Conservation (phyloP, 2,888 invertebrate species). For the Dicranocentrus wangi region DNA sequence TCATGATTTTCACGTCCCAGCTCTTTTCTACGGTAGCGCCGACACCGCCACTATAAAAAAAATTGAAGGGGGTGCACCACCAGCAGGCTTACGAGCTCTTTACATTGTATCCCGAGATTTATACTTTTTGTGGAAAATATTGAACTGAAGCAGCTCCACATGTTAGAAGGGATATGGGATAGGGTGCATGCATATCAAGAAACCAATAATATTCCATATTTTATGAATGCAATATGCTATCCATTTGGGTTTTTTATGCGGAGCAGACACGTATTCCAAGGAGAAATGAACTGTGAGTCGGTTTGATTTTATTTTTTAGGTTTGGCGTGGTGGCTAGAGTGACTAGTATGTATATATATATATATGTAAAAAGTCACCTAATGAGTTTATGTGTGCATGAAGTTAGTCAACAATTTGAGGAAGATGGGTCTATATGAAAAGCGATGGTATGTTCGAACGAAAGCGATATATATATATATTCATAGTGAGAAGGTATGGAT, state of each 20-base stretch:
- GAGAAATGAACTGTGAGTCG: neutral
- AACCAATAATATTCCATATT: conserved; percentile 20
- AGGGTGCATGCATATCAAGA: conserved; percentile 1
- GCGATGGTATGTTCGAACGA: neutral
- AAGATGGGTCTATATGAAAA: neutral
- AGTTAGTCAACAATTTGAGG: conserved; percentile 11
- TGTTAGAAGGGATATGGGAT: too few species aligned
- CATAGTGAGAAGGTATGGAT: conserved; percentile 30
- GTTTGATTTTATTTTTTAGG: neutral
- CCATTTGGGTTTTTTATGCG: too few species aligned
- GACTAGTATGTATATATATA: neutral
- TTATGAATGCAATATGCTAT: conserved; percentile 13
- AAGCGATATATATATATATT: neutral
- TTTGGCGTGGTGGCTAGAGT: too few species aligned
- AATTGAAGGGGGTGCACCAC: conserved; percentile 17
- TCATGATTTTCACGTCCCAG: conserved; percentile 16
- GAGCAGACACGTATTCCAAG: conserved; percentile 8
- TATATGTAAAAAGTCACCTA: conserved; percentile 43
- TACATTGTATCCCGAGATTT: neutral
- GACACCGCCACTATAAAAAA: conserved; percentile 9
- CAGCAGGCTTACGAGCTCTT: neutral
- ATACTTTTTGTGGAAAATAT: neutral
- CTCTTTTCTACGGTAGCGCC: conserved; percentile 34
- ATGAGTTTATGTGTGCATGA: conserved; percentile 41
- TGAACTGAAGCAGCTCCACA: neutral